Conservation (phyloP, 2,113 vertebrate genomes). For the Burhinus bistriatus region DNA sequence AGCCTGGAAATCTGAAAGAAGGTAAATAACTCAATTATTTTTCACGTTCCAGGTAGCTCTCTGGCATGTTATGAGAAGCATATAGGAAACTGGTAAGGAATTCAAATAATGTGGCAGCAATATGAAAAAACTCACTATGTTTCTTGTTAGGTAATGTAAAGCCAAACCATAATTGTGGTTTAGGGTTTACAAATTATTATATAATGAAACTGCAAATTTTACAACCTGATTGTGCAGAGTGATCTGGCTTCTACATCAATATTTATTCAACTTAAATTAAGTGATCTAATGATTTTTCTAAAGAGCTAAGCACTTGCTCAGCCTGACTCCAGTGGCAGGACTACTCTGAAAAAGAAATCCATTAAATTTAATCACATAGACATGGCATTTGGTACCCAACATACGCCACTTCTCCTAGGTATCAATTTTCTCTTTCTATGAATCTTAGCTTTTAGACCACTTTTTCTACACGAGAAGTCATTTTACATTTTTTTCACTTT, state of each 20-base stretch:
- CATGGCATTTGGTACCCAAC: not conserved
- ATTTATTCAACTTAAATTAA: not conserved
- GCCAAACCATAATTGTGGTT: not conserved
- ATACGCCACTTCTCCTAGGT: not conserved
- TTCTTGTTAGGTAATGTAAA: not conserved
- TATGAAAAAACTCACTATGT: not conserved
- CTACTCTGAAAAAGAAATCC: not conserved
- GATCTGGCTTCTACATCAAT: not conserved
- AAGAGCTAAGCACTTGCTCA: not conserved
- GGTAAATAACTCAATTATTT: not conserved
- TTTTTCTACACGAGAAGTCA: not conserved
- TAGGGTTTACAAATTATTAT: not conserved
- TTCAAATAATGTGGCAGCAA: not conserved
- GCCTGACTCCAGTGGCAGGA: not conserved
- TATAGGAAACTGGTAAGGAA: not conserved
- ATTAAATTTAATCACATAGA: not conserved
- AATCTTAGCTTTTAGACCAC: not conserved
- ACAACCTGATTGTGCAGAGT: not conserved
- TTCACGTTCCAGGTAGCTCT: not conserved
- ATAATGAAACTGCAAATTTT: not conserved
- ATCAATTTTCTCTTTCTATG: not conserved
- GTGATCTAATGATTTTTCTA: not conserved
- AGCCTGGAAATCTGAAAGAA: conserved; percentile 88
- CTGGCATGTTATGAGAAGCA: not conserved
- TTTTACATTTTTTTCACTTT: not conserved